phyloP scores from a whole-genome alignment of 2,797 vertebrate genomes.

The Anniella stebbinsi region DNA sequence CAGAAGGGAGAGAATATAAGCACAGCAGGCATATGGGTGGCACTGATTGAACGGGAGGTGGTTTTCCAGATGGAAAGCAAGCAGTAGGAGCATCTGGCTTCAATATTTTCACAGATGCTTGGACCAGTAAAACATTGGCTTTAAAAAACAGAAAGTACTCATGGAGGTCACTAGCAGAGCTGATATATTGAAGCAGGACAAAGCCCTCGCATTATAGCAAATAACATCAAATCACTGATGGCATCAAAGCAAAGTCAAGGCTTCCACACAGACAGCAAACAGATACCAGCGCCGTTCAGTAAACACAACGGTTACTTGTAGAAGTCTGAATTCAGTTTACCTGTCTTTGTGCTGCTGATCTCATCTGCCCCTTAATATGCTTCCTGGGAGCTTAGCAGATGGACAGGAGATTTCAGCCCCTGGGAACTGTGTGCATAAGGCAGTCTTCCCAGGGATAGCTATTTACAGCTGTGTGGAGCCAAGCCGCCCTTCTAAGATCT shows the following conservation, averaged over 20 bases:
- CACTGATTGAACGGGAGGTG: not conserved
- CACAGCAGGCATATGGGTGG: not conserved
- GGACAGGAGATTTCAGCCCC: not conserved
- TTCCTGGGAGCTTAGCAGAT: not conserved
- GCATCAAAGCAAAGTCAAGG: slow-evolving; percentile 52
- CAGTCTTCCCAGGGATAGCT: not conserved
- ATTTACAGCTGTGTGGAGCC: not conserved
- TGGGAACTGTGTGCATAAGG: not conserved
- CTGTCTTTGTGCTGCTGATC: not conserved
- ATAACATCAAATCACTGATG: slow-evolving; percentile 35
- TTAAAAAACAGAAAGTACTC: not conserved
- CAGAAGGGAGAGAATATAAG: not conserved
- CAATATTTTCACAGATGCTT: slow-evolving; percentile 26
- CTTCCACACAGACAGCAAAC: slow-evolving; percentile 43
- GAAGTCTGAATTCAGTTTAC: too few species aligned
- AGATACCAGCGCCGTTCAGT: slow-evolving; percentile 32
- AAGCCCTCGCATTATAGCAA: slow-evolving; percentile 36
- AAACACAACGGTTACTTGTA: slow-evolving; percentile 57
- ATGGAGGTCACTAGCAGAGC: slow-evolving; percentile 18
- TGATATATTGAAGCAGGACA: slow-evolving; percentile 31
- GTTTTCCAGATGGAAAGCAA: slow-evolving; percentile 30
- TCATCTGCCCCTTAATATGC: too few species aligned
- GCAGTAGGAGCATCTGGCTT: slow-evolving; percentile 1
- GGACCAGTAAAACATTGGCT: slow-evolving; percentile 5
- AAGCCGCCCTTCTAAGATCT: not conserved